Evolutionary conservation across 2,888 invertebrate species (phyloP).

Genomic region (Drosophila pseudotalamancana): DNA sequence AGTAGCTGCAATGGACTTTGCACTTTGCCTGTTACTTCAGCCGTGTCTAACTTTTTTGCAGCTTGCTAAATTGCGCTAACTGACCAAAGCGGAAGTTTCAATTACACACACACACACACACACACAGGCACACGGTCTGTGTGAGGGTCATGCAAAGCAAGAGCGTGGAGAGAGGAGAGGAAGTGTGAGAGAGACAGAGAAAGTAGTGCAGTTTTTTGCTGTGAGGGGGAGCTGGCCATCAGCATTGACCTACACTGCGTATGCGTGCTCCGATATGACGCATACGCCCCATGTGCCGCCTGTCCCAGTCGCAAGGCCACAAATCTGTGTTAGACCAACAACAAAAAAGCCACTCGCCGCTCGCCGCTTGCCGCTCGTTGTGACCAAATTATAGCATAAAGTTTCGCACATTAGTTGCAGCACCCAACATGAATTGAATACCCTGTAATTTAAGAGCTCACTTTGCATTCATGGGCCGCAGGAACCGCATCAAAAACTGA

Average conservation of each 20-base stretch:
- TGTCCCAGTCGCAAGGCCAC: conserved; percentile 63
- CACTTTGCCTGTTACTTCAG: conserved; percentile 78
- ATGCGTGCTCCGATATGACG: conserved; percentile 70
- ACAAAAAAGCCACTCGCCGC: conserved; percentile 18
- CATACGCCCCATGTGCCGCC: conserved; percentile 62
- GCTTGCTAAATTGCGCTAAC: conserved; percentile 79
- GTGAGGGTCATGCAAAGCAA: conserved; percentile 34
- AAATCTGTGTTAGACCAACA: conserved; percentile 67
- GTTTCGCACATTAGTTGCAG: conserved; percentile 76
- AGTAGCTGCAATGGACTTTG: conserved; percentile 77
- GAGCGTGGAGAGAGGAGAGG: no score
- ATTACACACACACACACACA: conserved; percentile 55
- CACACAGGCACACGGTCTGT: conserved; percentile 18
- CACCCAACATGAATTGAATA: conserved; percentile 48
- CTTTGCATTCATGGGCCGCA: conserved; percentile 46
- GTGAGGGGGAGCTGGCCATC: conserved; percentile 17
- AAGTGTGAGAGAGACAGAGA: neutral
- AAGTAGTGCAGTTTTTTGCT: conserved; percentile 18
- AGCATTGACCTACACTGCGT: conserved; percentile 74
- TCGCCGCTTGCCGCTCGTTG: no score
- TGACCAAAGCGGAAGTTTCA: conserved; percentile 80
- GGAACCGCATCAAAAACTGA: conserved; percentile 9
- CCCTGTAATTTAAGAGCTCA: conserved; percentile 49
- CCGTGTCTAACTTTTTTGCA: conserved; percentile 75
- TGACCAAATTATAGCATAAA: conserved; percentile 72